phyloP scores from a whole-genome alignment of 2,113 vertebrate species.

The Hydrolagus affinis region DNA sequence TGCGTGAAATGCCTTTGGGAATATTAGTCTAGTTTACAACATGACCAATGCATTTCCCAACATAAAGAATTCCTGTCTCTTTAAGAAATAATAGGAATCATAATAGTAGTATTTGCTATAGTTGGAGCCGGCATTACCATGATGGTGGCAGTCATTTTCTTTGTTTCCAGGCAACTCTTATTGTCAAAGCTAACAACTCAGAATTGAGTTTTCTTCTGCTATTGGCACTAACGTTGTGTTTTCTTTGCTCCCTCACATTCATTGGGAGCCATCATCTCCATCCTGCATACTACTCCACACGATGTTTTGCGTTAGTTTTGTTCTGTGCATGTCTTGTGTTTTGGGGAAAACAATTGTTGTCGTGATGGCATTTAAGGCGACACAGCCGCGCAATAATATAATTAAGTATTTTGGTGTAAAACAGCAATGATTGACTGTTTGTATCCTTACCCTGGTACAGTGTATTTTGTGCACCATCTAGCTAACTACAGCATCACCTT shows the following conservation, averaged over 20 bases:
- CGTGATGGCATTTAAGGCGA: background rate
- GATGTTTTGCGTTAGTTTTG: background rate
- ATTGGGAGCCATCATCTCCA: background rate
- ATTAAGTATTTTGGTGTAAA: background rate
- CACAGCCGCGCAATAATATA: background rate
- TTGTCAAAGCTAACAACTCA: slow-evolving; percentile 12
- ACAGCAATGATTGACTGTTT: background rate
- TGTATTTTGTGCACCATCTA: background rate
- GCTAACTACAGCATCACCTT: background rate
- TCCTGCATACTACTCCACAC: background rate
- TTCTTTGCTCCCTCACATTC: background rate
- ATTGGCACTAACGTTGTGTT: background rate
- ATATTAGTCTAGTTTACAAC: too few relatives aligned
- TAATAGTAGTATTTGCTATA: too few relatives aligned
- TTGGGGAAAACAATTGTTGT: slow-evolving; percentile 1
- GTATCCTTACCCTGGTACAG: background rate
- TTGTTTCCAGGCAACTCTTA: background rate
- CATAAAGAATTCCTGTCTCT: too few relatives aligned
- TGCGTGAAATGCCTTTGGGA: too few relatives aligned
- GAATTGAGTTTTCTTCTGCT: background rate
- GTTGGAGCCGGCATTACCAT: background rate
- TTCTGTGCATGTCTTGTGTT: slow-evolving; percentile 1
- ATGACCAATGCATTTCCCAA: too few relatives aligned
- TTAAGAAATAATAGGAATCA: too few relatives aligned
- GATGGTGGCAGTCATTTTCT: background rate